phyloP scores from a whole-genome alignment of 2,113 vertebrate species.

The Passerina amoena region DNA sequence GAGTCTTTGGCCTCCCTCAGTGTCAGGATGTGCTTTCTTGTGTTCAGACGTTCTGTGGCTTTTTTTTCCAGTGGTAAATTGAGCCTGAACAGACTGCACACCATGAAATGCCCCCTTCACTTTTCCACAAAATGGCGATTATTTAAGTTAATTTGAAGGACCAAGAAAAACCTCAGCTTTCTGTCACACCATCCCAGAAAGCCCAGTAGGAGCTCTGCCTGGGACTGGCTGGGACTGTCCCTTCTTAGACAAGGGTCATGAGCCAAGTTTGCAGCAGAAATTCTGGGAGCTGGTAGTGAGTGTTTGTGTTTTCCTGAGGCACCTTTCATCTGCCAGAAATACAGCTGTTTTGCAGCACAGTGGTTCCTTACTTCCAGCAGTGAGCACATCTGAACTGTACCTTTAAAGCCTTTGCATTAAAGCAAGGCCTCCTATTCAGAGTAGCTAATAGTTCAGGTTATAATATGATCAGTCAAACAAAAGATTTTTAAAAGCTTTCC shows the following conservation, averaged over 20 bases:
- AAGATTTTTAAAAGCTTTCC: slow-evolving; percentile 40
- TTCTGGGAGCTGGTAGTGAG: neutral
- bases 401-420: neutral
- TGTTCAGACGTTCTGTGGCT: neutral
- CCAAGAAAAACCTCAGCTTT: neutral
- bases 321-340: neutral
- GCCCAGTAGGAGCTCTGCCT: neutral
- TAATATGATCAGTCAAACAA: slow-evolving; percentile 25
- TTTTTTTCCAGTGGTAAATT: neutral
- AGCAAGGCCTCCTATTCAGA: neutral
- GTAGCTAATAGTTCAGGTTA: neutral
- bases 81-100: neutral
- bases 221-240: neutral
- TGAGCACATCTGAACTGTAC: neutral
- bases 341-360: neutral
- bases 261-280: neutral
- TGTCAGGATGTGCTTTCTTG: neutral
- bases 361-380: neutral
- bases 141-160: neutral
- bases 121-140: neutral
- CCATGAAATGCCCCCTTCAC: neutral
- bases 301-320: neutral
- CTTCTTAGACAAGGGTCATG: neutral
- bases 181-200: neutral
- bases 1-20: neutral